Conservation (phyloP, 1,140 invertebrate species). For the Temnothorax curvispinosus region DNA sequence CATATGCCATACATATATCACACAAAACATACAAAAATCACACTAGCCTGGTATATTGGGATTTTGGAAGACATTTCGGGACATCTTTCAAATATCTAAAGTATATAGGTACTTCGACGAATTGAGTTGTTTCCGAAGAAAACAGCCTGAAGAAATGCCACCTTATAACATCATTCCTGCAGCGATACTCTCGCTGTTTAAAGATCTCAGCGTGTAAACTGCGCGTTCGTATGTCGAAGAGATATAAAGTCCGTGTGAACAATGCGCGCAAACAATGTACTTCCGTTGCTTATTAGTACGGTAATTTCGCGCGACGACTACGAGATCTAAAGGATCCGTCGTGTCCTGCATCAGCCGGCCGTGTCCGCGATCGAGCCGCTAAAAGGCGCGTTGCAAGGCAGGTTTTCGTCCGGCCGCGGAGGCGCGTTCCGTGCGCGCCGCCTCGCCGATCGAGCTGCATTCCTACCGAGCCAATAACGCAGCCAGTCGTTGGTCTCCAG, state of each 20-base stretch:
- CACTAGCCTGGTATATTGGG: not conserved
- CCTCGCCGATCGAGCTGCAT: constrained; percentile 44
- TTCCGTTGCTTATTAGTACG: not conserved
- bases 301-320: not conserved
- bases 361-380: not conserved
- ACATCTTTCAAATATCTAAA: too few species aligned
- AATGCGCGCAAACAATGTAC: not conserved
- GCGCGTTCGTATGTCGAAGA: not conserved
- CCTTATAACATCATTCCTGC: too few species aligned
- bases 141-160: too few species aligned
- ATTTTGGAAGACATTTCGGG: too few species aligned
- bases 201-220: not conserved
- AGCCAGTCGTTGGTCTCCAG: constrained; percentile 22
- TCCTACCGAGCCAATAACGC: constrained; percentile 50
- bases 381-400: constrained; percentile 35
- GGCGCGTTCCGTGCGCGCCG: not conserved
- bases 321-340: not conserved
- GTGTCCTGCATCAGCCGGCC: not conserved
- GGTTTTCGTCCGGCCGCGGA: constrained; percentile 29
- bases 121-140: too few species aligned
- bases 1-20: not conserved
- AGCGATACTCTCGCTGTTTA: not conserved
- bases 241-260: constrained; percentile 7
- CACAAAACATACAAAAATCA: not conserved
- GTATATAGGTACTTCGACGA: too few species aligned